Percentiles rank a stretch among this genome's conserved stretches.
phyloP scores from a whole-genome alignment of 2,113 vertebrate genomes.

The Aptenodytes patagonicus region DNA sequence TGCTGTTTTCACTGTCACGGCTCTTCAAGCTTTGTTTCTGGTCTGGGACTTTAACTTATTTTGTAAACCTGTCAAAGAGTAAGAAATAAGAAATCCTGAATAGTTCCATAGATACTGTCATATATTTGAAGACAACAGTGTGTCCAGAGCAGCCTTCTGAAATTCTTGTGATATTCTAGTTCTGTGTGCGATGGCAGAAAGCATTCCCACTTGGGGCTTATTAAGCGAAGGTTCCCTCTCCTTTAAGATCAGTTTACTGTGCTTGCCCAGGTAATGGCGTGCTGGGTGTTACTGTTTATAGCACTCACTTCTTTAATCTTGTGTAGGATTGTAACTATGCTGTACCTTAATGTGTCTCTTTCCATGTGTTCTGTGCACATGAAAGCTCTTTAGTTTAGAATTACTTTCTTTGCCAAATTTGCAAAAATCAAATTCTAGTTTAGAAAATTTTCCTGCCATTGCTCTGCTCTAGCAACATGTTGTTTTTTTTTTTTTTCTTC shows the following conservation, averaged over 20 bases:
- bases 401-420: background rate
- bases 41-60: background rate
- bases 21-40: background rate
- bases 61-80: background rate
- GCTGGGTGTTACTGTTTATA: background rate
- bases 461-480: background rate
- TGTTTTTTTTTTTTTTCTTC: background rate
- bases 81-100: background rate
- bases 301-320: background rate
- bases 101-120: background rate
- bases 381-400: background rate
- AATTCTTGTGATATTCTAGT: background rate
- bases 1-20: background rate
- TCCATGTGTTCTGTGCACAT: background rate
- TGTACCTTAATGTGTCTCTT: background rate
- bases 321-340: background rate
- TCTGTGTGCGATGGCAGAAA: background rate
- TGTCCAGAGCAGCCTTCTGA: background rate
- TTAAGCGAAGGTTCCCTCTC: background rate
- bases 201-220: background rate
- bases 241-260: background rate
- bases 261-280: background rate
- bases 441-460: background rate
- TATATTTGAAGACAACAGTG: background rate
- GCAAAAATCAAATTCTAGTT: background rate